Percentiles rank a stretch among this genome's conserved stretches.
Conservation (phyloP, 2,888 invertebrate species). For the Cylindroiulus punctatus region DNA sequence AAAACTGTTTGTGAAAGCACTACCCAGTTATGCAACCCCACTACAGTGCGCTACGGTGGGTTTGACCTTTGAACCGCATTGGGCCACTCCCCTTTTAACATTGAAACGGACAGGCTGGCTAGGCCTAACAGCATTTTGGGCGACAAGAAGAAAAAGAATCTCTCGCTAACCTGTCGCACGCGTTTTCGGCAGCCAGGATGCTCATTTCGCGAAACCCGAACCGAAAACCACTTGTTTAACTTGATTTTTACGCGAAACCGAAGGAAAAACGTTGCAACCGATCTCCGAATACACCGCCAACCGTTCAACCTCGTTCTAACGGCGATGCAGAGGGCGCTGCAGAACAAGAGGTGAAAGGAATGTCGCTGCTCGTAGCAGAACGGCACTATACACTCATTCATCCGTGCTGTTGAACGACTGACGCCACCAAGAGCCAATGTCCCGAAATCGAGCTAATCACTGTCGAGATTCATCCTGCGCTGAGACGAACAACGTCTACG, state of each 20-base stretch:
- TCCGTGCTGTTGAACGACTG: too few species aligned
- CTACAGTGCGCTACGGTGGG: too few species aligned
- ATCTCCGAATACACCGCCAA: background rate
- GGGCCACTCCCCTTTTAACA: background rate
- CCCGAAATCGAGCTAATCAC: too few species aligned
- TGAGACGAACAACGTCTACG: too few species aligned
- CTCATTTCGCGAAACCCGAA: background rate
- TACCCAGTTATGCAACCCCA: too few species aligned
- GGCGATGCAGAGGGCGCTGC: slow-evolving; percentile 2
- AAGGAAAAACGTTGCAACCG: background rate
- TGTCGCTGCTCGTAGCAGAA: too few species aligned
- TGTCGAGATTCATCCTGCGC: too few species aligned
- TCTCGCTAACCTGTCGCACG: background rate
- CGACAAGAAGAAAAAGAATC: background rate
- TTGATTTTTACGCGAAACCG: background rate
- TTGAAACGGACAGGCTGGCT: background rate
- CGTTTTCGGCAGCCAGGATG: background rate
- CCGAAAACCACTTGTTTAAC: background rate
- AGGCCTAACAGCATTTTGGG: background rate
- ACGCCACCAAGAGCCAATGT: too few species aligned
- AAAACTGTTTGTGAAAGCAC: too few species aligned
- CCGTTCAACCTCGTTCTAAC: background rate
- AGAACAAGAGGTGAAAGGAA: too few species aligned
- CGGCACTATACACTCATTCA: too few species aligned
- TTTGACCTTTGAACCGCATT: background rate